Base-by-base conservation (phyloP, 2,113 vertebrate genomes). In the Prunella fulvescens region DNA sequence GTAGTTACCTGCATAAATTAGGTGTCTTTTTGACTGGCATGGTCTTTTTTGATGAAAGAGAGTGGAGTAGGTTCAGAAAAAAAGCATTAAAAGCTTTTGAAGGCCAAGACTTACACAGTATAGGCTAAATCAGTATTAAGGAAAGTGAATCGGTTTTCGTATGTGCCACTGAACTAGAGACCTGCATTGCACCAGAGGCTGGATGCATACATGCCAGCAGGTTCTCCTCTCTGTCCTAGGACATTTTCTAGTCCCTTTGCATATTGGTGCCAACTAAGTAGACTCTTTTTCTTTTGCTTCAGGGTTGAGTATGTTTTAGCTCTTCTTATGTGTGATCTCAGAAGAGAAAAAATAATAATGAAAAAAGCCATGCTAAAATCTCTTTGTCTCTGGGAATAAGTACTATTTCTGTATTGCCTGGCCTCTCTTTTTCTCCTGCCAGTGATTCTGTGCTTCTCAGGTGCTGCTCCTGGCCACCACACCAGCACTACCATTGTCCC, bases 191-290 rank as follows among this genome's bases (percentile, higher is more conserved):
- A 37, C 14, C 39, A 48, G 18, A 79, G 25, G 19, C 16, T 69
- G 33, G 70, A 90, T 39, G 33, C 4, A 44, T 11, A 61, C 2
- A 1, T 0, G 0, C 6, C 1, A 3, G 14, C 19, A 85, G 14
- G 7, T 67, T 93, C 64, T 57, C 45, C 22, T 60, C 20, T 45
- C 40, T 35, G 39, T 62, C 44, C 45, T 66, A 62, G 39, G 22
- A 33, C 16, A 33, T 65, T 54, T 89, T 44, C 26, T 51, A 74
- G 16, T 31, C 7, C 14, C 15, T 83, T 61, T 86, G n/a, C 14
- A 33, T 35, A 42, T 29, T 3, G 1, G 3, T 60, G 26, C 42
- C 58, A 47, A 6, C 28, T 57, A 72, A 66, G 23, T 9, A 12
- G 50, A 61, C 25, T 29, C 3, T 67, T 67, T 40, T 64, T 16